Conservation (phyloP, 92 coral and sea anemone species). For the Porites divaricata region DNA sequence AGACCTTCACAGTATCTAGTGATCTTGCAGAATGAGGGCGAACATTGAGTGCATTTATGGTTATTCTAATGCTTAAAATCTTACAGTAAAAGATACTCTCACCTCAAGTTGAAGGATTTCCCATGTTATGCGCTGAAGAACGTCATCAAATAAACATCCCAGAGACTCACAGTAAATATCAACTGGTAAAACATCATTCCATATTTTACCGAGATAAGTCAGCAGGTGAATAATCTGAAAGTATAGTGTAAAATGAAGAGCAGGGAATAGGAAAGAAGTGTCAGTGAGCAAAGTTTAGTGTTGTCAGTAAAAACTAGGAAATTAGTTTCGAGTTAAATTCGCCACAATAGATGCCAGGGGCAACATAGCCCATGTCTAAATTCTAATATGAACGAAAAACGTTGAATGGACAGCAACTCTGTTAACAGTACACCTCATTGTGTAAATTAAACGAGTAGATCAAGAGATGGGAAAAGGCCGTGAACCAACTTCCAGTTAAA, state of each 20-base stretch:
- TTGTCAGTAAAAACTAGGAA: background rate
- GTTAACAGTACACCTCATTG: too few species aligned
- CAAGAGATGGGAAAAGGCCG: too few species aligned
- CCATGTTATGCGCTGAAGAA: slow-evolving; percentile 64
- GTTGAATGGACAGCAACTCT: too few species aligned
- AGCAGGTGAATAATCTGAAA: slow-evolving; percentile 86
- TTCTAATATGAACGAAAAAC: background rate
- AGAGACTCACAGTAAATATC: slow-evolving; percentile 81
- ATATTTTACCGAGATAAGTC: slow-evolving; percentile 82
- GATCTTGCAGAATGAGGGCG: background rate
- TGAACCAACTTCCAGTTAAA: too few species aligned
- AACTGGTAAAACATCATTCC: slow-evolving; percentile 89
- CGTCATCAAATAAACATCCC: slow-evolving; percentile 89
- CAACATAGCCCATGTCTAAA: background rate
- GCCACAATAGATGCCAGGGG: background rate
- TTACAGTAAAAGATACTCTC: background rate
- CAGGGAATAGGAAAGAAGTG: background rate
- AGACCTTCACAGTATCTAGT: too few species aligned
- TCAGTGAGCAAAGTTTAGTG: background rate
- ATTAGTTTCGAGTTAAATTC: background rate
- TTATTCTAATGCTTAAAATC: background rate
- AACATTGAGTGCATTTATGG: background rate
- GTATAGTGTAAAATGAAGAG: background rate
- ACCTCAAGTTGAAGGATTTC: slow-evolving; percentile 92
- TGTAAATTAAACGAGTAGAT: too few species aligned